Evolutionary conservation across 2,797 vertebrate genomes (phyloP).

Genomic region (Rousettus madagascariensis): DNA sequence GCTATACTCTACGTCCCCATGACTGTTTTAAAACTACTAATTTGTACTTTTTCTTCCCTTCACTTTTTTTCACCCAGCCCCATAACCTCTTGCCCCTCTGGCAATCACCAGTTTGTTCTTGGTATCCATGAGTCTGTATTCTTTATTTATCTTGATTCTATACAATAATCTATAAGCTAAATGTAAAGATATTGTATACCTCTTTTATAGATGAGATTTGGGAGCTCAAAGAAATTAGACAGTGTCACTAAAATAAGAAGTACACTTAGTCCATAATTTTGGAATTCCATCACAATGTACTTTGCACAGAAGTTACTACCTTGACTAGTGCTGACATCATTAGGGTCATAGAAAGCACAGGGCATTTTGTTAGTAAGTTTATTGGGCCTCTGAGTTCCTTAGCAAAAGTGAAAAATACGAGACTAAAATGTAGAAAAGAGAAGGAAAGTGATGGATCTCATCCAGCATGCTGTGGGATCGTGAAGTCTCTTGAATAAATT

Average conservation of each 20-base stretch:
- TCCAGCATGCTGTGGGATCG: not conserved
- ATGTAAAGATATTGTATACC: not conserved
- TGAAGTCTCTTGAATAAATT: not conserved
- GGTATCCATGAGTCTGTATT: not conserved
- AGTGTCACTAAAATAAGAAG: conserved; percentile 20
- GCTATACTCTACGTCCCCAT: too few relatives aligned
- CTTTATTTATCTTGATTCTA: not conserved
- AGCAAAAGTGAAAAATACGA: not conserved
- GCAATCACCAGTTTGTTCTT: too few relatives aligned
- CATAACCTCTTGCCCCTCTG: too few relatives aligned
- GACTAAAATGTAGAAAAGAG: not conserved
- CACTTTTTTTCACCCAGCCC: too few relatives aligned
- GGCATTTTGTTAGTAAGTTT: not conserved
- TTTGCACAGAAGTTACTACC: not conserved
- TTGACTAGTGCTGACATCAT: not conserved
- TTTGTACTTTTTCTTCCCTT: too few relatives aligned
- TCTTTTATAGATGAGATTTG: conserved; percentile 24
- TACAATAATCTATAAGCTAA: not conserved
- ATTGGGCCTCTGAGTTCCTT: not conserved
- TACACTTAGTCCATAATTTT: not conserved
- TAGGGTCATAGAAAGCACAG: not conserved
- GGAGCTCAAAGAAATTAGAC: not conserved
- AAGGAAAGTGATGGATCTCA: not conserved
- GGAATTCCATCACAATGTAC: not conserved
- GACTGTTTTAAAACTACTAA: too few relatives aligned